Percentiles rank a stretch among this genome's conserved stretches.
Evolutionary conservation across 2,113 vertebrate genomes (phyloP).

Genomic region (Aramus guarauna): DNA sequence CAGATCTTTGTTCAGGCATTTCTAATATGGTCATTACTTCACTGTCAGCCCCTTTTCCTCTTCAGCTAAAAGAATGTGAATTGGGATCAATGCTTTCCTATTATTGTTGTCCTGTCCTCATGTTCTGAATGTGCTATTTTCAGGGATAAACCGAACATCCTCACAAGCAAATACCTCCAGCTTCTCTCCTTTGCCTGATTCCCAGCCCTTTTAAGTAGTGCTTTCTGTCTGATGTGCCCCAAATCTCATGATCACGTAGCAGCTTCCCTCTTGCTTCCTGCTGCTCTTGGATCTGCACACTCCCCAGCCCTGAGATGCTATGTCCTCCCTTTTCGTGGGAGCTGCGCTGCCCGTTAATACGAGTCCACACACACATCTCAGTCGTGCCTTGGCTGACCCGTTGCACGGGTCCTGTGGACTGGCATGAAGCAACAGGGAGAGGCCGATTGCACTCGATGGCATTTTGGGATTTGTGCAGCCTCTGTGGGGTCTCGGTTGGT

Average conservation of each 20-base stretch:
- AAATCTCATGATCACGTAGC: not conserved
- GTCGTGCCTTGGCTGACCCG: not conserved
- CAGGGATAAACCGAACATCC: not conserved
- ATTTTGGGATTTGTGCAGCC: accelerated
- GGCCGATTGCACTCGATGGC: accelerated
- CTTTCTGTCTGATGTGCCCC: not conserved
- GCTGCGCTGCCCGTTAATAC: accelerated
- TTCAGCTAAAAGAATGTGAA: not conserved
- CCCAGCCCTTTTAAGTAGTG: not conserved
- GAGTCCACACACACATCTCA: too few relatives aligned
- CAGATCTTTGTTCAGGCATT: not conserved
- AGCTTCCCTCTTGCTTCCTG: not conserved
- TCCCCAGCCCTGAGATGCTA: not conserved
- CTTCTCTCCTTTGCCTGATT: not conserved
- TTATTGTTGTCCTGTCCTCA: not conserved
- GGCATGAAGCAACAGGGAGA: not conserved
- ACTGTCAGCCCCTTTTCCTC: not conserved
- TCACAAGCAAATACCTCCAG: not conserved
- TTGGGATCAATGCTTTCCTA: not conserved
- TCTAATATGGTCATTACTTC: not conserved
- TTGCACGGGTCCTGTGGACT: accelerated
- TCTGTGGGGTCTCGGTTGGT: accelerated
- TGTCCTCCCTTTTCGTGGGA: not conserved
- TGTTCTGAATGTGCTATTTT: not conserved
- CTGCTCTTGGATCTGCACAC: not conserved